Percentiles rank a stretch among this genome's conserved stretches.
Conservation (phyloP, 2,888 invertebrate genomes). For the Trisateles emortualis region DNA sequence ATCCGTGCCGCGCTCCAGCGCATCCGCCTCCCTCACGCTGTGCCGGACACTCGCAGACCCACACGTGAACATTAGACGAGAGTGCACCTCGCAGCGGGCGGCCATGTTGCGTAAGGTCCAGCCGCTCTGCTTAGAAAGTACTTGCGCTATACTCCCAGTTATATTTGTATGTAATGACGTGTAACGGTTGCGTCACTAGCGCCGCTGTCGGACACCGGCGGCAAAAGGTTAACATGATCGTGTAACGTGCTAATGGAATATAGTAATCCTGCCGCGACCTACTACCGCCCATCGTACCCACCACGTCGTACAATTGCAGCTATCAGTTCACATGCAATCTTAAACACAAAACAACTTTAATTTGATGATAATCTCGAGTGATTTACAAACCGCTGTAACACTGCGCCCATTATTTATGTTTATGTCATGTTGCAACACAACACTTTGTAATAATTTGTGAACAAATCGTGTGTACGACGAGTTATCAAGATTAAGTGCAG, state of each 20-base stretch:
- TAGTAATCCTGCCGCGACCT: background rate
- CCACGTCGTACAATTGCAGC: no score
- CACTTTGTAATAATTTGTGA: background rate
- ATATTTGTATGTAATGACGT: slow-evolving; percentile 36
- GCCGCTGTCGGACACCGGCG: background rate
- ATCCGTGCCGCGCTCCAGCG: no score
- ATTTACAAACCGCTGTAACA: background rate
- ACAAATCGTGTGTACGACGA: background rate
- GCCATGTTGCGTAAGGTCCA: slow-evolving; percentile 16
- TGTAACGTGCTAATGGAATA: background rate
- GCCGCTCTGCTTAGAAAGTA: slow-evolving; percentile 43
- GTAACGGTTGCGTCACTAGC: slow-evolving; percentile 31
- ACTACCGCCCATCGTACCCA: background rate
- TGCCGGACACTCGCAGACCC: no score
- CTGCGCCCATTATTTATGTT: background rate
- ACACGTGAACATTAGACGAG: no score
- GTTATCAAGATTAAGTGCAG: background rate
- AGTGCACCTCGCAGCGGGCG: background rate
- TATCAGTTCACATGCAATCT: no score
- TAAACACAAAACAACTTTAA: background rate
- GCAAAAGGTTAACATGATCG: slow-evolving; percentile 8
- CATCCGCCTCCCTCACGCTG: no score
- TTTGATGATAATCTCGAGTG: background rate
- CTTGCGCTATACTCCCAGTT: slow-evolving; percentile 24
- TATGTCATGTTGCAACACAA: background rate